Evolutionary conservation across 1,140 invertebrate species (phyloP).

Genomic region (Triops longicaudatus): DNA sequence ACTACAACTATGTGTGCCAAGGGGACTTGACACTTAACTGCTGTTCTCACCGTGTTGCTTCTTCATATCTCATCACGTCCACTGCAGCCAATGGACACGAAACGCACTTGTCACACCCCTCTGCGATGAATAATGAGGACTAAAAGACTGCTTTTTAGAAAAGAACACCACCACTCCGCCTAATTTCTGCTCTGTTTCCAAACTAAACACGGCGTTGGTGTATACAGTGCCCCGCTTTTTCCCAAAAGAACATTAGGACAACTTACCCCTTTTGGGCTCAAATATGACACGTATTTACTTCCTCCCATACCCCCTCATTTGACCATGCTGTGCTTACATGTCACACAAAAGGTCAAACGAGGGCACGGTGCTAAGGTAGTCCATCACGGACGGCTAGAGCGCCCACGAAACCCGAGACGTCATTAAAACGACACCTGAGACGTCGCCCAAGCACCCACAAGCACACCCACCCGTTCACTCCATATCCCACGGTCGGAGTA

Average conservation of each 20-base stretch:
- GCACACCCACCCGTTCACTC: background rate
- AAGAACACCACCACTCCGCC: background rate
- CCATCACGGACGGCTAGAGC: background rate
- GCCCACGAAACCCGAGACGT: background rate
- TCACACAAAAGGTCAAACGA: conserved; percentile 20
- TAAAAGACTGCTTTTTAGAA: background rate
- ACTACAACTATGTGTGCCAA: conserved; percentile 11
- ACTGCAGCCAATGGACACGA: background rate
- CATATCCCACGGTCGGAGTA: background rate
- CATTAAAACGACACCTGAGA: conserved; percentile 27
- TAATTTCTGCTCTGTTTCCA: background rate
- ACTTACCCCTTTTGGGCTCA: background rate
- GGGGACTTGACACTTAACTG: conserved; percentile 4
- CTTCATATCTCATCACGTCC: conserved; percentile 4
- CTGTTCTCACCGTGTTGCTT: background rate
- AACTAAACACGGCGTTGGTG: background rate
- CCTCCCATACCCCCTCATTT: background rate
- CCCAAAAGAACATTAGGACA: background rate
- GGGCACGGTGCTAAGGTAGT: background rate
- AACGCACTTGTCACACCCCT: background rate
- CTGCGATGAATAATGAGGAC: background rate
- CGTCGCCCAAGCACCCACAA: background rate
- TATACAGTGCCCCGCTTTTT: background rate
- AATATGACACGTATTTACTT: background rate
- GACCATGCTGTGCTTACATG: too few species aligned